A percentile compares a stretch with the other conserved stretches of the same genome.
phyloP scores from a whole-genome alignment of 2,113 vertebrate genomes.

The Entomyzon cyanotis region DNA sequence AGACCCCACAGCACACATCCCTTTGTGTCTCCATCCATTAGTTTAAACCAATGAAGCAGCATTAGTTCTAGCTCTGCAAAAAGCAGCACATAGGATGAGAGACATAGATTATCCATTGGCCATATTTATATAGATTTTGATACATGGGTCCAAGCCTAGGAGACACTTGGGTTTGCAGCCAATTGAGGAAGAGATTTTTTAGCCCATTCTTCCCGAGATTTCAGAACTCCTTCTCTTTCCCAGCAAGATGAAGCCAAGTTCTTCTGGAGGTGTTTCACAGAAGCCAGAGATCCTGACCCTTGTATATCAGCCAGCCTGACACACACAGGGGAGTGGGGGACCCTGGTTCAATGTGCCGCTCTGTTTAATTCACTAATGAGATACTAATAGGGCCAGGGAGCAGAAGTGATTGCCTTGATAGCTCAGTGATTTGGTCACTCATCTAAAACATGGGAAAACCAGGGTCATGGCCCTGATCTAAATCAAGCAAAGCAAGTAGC shows the following conservation, averaged over 20 bases:
- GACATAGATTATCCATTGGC: not conserved
- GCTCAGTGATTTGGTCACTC: conserved; percentile 19
- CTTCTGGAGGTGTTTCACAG: not conserved
- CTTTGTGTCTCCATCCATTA: not conserved
- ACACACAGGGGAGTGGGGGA: not conserved
- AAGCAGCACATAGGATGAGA: not conserved
- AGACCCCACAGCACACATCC: not conserved
- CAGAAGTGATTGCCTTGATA: conserved; percentile 40
- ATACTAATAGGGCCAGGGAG: conserved; percentile 28
- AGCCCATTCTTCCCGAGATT: not conserved
- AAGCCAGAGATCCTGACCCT: not conserved
- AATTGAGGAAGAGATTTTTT: not conserved
- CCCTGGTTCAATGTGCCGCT: not conserved
- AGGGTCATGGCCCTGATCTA: conserved; percentile 13
- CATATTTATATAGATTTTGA: not conserved
- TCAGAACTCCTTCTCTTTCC: not conserved
- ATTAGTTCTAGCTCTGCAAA: not conserved
- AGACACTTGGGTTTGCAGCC: not conserved
- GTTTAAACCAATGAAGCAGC: not conserved
- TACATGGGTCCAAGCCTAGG: not conserved
- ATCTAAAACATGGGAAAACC: not conserved
- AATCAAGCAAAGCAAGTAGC: conserved; percentile 9
- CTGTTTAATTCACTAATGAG: conserved; percentile 45
- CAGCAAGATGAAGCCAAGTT: not conserved
- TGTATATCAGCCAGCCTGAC: not conserved